Conservation (phyloP, 2,888 invertebrate genomes). For the Hylaea fasciaria region DNA sequence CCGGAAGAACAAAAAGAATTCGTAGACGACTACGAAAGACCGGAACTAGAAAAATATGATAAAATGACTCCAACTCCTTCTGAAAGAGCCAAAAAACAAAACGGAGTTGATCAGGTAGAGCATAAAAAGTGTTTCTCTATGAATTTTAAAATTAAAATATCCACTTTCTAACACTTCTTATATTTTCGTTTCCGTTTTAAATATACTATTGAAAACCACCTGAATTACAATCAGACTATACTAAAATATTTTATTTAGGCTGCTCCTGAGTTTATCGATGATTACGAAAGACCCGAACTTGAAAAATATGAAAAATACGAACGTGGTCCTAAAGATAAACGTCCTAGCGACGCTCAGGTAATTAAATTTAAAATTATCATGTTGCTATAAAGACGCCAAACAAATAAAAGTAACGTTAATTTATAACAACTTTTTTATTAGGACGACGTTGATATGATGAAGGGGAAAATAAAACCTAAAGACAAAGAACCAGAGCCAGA, state of each 20-base stretch:
- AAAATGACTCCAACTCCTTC: slow-evolving; percentile 78
- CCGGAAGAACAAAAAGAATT: slow-evolving; percentile 81
- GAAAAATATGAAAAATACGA: slow-evolving; percentile 87
- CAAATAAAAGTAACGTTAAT: slow-evolving; percentile 3
- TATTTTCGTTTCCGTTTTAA: background rate
- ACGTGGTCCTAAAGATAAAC: slow-evolving; percentile 76
- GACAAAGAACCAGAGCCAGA: slow-evolving; percentile 75
- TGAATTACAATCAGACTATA: background rate
- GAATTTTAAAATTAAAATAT: background rate
- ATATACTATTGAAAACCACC: too few relatives aligned
- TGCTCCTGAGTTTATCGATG: slow-evolving; percentile 84
- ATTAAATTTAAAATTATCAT: slow-evolving; percentile 3
- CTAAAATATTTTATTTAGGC: slow-evolving; percentile 52
- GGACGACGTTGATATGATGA: slow-evolving; percentile 78
- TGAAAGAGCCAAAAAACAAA: slow-evolving; percentile 76
- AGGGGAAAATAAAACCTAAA: slow-evolving; percentile 80
- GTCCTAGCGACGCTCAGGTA: slow-evolving; percentile 74
- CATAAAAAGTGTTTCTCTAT: background rate
- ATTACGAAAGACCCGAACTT: slow-evolving; percentile 89
- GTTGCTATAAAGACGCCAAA: background rate
- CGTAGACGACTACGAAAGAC: slow-evolving; percentile 90
- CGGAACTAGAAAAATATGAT: slow-evolving; percentile 89
- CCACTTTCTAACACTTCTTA: background rate
- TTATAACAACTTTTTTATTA: slow-evolving; percentile 44
- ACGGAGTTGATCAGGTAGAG: slow-evolving; percentile 74